Conservation (phyloP, 2,888 invertebrate genomes). For the Thereva unica region DNA sequence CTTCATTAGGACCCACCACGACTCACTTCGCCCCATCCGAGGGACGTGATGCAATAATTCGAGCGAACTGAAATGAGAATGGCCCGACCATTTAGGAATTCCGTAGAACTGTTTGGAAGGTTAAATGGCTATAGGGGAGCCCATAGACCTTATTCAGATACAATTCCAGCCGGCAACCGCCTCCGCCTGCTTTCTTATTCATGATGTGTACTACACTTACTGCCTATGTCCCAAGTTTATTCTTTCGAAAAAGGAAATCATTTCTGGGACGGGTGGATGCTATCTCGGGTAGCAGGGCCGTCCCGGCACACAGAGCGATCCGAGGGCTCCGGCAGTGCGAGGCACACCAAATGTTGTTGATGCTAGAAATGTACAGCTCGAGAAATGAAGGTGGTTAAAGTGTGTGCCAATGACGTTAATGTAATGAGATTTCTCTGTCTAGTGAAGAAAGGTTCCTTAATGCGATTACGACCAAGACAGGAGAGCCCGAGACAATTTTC, state of each 20-base stretch:
- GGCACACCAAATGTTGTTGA: constrained; percentile 24
- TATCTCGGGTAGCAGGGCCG: constrained; percentile 14
- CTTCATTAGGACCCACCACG: constrained; percentile 32
- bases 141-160: constrained; percentile 21
- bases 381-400: constrained; percentile 38
- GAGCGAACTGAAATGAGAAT: constrained; percentile 17
- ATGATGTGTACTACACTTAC: constrained; percentile 36
- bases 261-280: not conserved
- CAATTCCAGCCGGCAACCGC: constrained; percentile 28
- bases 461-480: constrained; percentile 39
- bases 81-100: constrained; percentile 19
- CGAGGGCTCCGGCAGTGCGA: constrained; percentile 3
- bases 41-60: constrained; percentile 20
- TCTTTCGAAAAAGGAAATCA: constrained; percentile 8
- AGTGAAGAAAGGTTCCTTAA: constrained; percentile 40
- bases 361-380: constrained; percentile 23
- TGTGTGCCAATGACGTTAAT: constrained; percentile 39
- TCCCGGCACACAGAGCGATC: constrained; percentile 4
- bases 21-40: not conserved
- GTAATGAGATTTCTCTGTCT: constrained; percentile 42
- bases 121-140: constrained; percentile 26
- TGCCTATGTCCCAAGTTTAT: constrained; percentile 12
- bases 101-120: constrained; percentile 16
- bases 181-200: constrained; percentile 38
- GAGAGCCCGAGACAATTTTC: constrained; percentile 38